phyloP scores from a whole-genome alignment of 2,888 invertebrate species.

The Calameuta filiformis region DNA sequence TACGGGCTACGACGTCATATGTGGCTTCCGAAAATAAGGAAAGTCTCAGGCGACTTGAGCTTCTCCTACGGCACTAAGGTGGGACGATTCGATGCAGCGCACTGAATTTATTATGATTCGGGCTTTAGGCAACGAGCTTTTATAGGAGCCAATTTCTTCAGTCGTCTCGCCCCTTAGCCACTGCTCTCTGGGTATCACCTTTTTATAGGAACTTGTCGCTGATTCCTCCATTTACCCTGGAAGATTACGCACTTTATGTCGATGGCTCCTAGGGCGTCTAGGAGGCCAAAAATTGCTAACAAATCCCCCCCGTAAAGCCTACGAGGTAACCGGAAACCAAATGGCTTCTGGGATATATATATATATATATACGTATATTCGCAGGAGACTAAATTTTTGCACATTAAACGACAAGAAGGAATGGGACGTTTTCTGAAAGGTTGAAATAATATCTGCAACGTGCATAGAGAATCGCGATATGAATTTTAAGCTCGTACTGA shows the following conservation, averaged over 20 bases:
- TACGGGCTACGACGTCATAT: too few relatives aligned
- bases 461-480: too few relatives aligned
- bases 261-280: constrained; percentile 13
- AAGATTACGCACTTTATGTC: constrained; percentile 22
- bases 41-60: neutral
- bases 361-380: too few relatives aligned
- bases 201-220: constrained; percentile 19
- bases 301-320: constrained; percentile 11
- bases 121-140: constrained; percentile 22
- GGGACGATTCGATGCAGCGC: constrained; percentile 15
- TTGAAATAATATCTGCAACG: too few relatives aligned
- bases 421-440: too few relatives aligned
- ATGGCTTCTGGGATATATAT: too few relatives aligned
- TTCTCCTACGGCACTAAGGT: neutral
- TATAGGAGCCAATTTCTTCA: constrained; percentile 20
- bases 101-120: constrained; percentile 23
- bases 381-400: too few relatives aligned
- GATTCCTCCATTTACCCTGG: constrained; percentile 20
- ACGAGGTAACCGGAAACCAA: too few relatives aligned
- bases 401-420: too few relatives aligned
- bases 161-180: neutral
- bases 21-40: neutral
- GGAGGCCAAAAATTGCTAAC: constrained; percentile 16
- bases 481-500: too few relatives aligned
- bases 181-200: constrained; percentile 18